These are phyloP conservation scores for Diplodus sargus DNA, from an alignment of 2,797 vertebrate genomes.

Conservation along the genomic window DNA sequence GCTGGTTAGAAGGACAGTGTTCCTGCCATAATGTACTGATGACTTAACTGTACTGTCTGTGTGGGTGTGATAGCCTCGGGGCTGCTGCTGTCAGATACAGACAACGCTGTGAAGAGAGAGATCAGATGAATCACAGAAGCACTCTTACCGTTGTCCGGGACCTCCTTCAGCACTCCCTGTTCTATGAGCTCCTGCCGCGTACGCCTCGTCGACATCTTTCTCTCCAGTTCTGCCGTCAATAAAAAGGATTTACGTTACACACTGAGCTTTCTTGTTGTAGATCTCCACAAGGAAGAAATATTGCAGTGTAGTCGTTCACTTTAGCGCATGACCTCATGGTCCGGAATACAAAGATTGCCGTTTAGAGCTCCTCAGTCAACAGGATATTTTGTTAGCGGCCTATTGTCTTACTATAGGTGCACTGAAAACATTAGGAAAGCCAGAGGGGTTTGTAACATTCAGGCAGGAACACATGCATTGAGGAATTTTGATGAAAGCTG, in stretches of 20 bases:
- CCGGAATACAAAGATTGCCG: slow-evolving; percentile 24
- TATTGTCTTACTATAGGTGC: slow-evolving; percentile 31
- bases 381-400: slow-evolving; percentile 35
- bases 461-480: slow-evolving; percentile 30
- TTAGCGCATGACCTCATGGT: slow-evolving; percentile 6
- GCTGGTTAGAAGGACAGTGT: slow-evolving; percentile 51
- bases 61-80: slow-evolving; percentile 57
- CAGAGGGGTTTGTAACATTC: slow-evolving; percentile 2
- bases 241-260: slow-evolving; percentile 52
- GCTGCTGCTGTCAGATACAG: slow-evolving; percentile 52
- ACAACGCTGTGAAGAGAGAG: slow-evolving; percentile 30
- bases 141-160: slow-evolving; percentile 91
- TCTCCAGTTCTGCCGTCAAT: slow-evolving; percentile 93
- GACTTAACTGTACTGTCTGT: slow-evolving; percentile 57
- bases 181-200: slow-evolving; percentile 97
- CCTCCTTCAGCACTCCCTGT: slow-evolving; percentile 96
- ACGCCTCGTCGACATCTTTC: slow-evolving; percentile 98
- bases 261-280: background rate
- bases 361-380: slow-evolving; percentile 27
- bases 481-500: slow-evolving; percentile 54
- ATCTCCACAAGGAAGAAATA: background rate
- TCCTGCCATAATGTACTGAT: slow-evolving; percentile 56
- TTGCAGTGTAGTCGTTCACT: background rate
- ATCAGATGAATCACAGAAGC: slow-evolving; percentile 59
- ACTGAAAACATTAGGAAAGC: slow-evolving; percentile 15